These are phyloP conservation scores for Vultur gryphus DNA, from an alignment of 2,797 vertebrate genomes.

Conservation along the genomic window DNA sequence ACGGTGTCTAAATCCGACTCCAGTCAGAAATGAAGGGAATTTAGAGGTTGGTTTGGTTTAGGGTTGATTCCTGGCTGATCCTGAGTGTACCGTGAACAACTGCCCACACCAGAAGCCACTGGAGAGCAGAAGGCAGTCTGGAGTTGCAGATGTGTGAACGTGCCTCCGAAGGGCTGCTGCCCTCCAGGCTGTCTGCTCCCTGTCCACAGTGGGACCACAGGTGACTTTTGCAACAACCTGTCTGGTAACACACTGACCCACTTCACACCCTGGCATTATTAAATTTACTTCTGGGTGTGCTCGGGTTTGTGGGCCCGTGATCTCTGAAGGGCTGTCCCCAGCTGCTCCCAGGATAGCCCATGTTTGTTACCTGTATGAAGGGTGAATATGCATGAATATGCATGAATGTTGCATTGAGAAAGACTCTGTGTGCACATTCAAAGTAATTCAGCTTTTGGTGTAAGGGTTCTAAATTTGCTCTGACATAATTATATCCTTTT, in stretches of 20 bases:
- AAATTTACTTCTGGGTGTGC: not conserved
- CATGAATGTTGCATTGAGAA: not conserved
- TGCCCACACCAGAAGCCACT: not conserved
- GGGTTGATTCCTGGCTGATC: not conserved
- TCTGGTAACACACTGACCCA: not conserved
- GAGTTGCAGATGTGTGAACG: not conserved
- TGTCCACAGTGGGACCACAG: not conserved
- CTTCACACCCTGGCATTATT: not conserved
- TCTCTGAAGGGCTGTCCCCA: not conserved
- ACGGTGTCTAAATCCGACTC: not conserved
- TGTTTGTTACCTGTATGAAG: not conserved
- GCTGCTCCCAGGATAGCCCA: not conserved
- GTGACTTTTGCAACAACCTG: not conserved
- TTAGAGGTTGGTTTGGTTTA: not conserved
- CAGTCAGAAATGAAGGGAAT: not conserved
- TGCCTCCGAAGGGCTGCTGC: not conserved
- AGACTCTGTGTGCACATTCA: not conserved
- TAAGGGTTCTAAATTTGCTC: not conserved
- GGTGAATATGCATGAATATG: not conserved
- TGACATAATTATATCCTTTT: not conserved
- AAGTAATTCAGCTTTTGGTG: not conserved
- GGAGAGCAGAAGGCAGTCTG: not conserved
- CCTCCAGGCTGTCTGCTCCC: not conserved
- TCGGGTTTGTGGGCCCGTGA: accelerated
- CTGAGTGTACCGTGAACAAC: not conserved